Base-by-base conservation (phyloP, 2,888 invertebrate species). In the Hybos culiciformis region DNA sequence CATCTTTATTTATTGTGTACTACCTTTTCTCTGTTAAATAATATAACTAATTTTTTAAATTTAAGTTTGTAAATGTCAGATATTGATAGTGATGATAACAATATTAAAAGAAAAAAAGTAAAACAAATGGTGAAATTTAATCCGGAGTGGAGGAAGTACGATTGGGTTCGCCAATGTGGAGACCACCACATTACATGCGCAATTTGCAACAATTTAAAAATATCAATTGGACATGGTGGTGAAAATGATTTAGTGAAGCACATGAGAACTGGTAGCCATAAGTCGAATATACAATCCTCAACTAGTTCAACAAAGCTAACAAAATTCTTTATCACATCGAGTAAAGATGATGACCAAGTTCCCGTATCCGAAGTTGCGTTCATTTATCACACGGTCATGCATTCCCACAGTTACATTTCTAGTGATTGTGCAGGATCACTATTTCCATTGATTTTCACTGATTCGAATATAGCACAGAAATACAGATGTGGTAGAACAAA, bases 121-220 rank as follows among this genome's bases (percentile, higher is more conserved):
- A 34, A 34, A 15, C 6, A 34, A 14, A 34, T 15, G 15, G 34
- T 34, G 6, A 34, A 34, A 34, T 34, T 34, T 34, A 15, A 34
- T 34, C 34, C 15, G 15, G 15, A 34, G 11, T 34, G 34, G 34
- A 34, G 11, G 18, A 34, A 34, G 26, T 34, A 34, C 19, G 34
- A 34, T 12, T 34, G 34, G 34, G 5, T 34, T 17, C 34, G 34
- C 17, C 34, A 34, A 34, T 34, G 17, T 34, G 37, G 37, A 4
- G 37, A 37, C 15, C 23, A 37, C 14, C 37, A 37, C 21, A 37
- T 37, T 37, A 37, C 37, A 9, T 37, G 21, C 14, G 14, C 37
- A 37, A 9, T 21, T n/a, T 37, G 37, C 8, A 37, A 37, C 23
- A 37, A 37, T 37, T 37, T 37, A 37, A 37, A 37, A 37, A 37